phyloP scores from a whole-genome alignment of 2,113 vertebrate genomes.

The Pithys albifrons region DNA sequence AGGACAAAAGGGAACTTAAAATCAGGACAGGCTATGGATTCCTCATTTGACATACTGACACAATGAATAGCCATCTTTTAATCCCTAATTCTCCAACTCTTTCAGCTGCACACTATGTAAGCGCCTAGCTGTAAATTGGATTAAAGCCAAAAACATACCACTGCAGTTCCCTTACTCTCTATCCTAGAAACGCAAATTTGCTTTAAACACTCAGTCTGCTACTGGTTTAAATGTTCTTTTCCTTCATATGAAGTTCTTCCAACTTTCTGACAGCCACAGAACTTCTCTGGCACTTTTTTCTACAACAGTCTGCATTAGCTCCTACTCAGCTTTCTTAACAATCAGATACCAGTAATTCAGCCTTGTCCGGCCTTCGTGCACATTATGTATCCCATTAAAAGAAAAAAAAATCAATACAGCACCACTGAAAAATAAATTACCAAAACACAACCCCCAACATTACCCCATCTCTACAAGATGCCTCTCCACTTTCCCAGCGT shows the following conservation, averaged over 20 bases:
- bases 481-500: neutral
- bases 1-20: conserved; percentile 42
- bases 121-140: conserved; percentile 1
- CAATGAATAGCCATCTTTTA: conserved; percentile 45
- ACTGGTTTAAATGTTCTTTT: neutral
- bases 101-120: conserved; percentile 16
- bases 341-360: neutral
- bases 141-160: neutral
- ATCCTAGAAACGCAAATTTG: neutral
- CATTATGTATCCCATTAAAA: neutral
- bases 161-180: neutral
- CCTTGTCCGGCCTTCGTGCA: neutral
- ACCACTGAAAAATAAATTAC: neutral
- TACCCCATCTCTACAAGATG: neutral
- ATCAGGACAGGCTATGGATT: conserved; percentile 13
- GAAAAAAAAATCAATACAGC: neutral
- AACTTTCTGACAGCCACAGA: neutral
- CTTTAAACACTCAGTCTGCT: neutral
- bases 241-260: neutral
- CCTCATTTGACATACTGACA: conserved; percentile 21
- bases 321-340: neutral
- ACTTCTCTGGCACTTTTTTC: neutral
- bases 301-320: neutral
- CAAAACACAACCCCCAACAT: neutral
- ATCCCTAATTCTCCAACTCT: conserved; percentile 29